Evolutionary conservation across 2,113 vertebrate genomes (phyloP).

Genomic region (Octodon degus): DNA sequence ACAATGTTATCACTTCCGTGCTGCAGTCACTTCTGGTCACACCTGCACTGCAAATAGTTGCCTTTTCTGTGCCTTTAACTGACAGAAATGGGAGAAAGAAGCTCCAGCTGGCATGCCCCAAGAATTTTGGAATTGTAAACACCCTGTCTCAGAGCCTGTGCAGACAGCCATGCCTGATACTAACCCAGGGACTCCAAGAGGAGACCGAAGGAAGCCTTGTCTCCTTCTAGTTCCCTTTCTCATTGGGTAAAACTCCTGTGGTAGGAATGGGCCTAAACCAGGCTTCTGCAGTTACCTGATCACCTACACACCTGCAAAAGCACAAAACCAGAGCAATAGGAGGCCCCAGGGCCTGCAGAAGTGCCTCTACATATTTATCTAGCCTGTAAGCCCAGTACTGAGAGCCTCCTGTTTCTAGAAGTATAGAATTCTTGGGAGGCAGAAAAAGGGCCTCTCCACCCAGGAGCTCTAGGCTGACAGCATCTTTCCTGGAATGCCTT

Average conservation of each 20-base stretch:
- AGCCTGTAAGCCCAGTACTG: rapidly evolving
- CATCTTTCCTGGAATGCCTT: not conserved
- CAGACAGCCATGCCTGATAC: not conserved
- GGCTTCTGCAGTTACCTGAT: not conserved
- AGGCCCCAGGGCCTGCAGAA: not conserved
- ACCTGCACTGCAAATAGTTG: conserved; percentile 86
- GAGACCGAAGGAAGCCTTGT: not conserved
- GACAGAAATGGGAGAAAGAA: conserved; percentile 34
- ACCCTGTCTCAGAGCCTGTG: not conserved
- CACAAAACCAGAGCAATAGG: rapidly evolving
- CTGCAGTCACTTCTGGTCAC: conserved; percentile 58
- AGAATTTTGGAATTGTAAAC: not conserved
- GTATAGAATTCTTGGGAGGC: not conserved
- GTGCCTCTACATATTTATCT: no score
- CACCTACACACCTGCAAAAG: not conserved
- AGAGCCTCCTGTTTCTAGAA: not conserved
- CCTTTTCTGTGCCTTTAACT: conserved; percentile 82
- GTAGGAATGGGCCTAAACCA: no score
- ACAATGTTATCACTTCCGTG: conserved; percentile 85
- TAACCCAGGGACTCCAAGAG: not conserved
- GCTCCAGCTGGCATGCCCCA: not conserved
- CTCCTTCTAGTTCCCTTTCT: not conserved
- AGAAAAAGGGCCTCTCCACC: not conserved
- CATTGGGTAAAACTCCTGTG: not conserved
- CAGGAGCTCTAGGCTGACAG: no score